Evolutionary conservation across 2,888 invertebrate species (phyloP).

Genomic region (Chesias legatella): DNA sequence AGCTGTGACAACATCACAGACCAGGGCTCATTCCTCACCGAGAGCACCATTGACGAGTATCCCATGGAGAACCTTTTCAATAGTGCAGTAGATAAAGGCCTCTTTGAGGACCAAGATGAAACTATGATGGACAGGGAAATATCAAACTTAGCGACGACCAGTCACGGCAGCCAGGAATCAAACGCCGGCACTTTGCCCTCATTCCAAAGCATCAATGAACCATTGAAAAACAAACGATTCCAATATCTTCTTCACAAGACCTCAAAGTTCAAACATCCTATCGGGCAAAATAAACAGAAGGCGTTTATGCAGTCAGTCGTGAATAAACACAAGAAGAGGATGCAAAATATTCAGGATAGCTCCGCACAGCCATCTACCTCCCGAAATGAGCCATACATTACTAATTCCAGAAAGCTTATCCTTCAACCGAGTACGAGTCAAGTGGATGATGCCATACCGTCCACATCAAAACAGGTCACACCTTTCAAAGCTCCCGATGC

Average conservation of each 20-base stretch:
- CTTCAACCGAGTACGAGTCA: slow-evolving; percentile 56
- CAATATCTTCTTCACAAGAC: slow-evolving; percentile 76
- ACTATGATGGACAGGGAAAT: slow-evolving; percentile 75
- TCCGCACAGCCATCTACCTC: slow-evolving; percentile 68
- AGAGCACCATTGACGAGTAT: slow-evolving; percentile 74
- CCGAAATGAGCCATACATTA: slow-evolving; percentile 61
- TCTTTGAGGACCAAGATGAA: slow-evolving; percentile 71
- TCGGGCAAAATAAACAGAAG: slow-evolving; percentile 73
- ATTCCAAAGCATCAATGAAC: slow-evolving; percentile 72
- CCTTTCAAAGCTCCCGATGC: slow-evolving; percentile 60
- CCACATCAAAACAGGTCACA: slow-evolving; percentile 59
- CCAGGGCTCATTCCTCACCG: slow-evolving; percentile 72
- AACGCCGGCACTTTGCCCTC: slow-evolving; percentile 62
- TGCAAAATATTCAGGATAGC: slow-evolving; percentile 59
- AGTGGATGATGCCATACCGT: slow-evolving; percentile 57
- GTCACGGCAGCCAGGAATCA: slow-evolving; percentile 65
- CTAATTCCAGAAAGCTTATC: slow-evolving; percentile 59
- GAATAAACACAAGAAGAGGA: slow-evolving; percentile 74
- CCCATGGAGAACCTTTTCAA: slow-evolving; percentile 76
- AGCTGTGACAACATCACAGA: slow-evolving; percentile 71
- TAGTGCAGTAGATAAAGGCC: slow-evolving; percentile 72
- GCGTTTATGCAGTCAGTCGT: slow-evolving; percentile 76
- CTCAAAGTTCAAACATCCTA: slow-evolving; percentile 74
- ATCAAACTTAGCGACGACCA: slow-evolving; percentile 72
- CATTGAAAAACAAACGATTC: slow-evolving; percentile 72